Evolutionary conservation across 2,888 invertebrate genomes (phyloP).

Genomic region (Tiliacea aurago): DNA sequence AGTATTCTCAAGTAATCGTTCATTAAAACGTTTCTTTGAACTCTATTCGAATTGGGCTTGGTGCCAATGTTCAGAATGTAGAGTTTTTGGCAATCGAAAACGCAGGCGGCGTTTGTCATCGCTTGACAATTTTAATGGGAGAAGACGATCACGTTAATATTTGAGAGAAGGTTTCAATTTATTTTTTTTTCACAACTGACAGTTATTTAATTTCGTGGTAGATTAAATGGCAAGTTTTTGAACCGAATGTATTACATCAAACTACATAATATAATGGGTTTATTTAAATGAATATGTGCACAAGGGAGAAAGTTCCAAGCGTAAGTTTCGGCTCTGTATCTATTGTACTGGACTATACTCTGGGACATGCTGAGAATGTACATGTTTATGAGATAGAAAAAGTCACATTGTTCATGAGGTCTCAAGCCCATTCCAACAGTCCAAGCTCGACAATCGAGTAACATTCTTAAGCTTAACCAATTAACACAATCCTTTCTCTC

Average conservation of each 20-base stretch:
- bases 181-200: not conserved
- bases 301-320: not conserved
- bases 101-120: constrained; percentile 31
- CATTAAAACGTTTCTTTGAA: constrained; percentile 30
- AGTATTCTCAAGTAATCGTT: constrained; percentile 10
- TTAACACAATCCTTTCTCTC: constrained; percentile 30
- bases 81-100: constrained; percentile 44
- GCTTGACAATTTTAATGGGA: constrained; percentile 40
- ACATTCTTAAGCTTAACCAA: no score
- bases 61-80: constrained; percentile 34
- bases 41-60: constrained; percentile 35
- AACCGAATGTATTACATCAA: not conserved
- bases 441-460: not conserved
- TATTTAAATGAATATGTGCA: not conserved
- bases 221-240: not conserved
- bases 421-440: not conserved
- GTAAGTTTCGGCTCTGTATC: not conserved
- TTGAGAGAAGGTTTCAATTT: not conserved
- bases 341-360: not conserved
- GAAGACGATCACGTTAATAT: not conserved
- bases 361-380: no score
- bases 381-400: no score
- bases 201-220: not conserved
- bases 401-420: not conserved
- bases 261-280: not conserved